Conservation (phyloP, 2,888 invertebrate species). For the Resseliella maxima region DNA sequence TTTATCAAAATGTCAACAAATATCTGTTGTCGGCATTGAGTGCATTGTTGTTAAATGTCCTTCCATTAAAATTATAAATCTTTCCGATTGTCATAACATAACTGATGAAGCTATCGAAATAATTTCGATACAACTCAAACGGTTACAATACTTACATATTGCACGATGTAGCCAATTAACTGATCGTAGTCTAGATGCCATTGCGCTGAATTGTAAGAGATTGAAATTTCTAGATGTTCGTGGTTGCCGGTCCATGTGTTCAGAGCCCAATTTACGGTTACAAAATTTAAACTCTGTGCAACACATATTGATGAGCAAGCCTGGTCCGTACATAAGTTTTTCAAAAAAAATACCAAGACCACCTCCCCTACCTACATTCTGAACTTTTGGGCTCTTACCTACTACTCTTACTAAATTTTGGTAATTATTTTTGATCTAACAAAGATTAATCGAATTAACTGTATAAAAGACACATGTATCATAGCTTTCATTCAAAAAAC, state of each 20-base stretch:
- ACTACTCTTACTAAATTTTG: too few relatives aligned
- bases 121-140: slow-evolving; percentile 67
- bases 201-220: slow-evolving; percentile 68
- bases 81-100: slow-evolving; percentile 76
- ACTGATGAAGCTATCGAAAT: slow-evolving; percentile 73
- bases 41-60: slow-evolving; percentile 75
- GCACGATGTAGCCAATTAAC: slow-evolving; percentile 71
- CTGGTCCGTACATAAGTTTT: slow-evolving; percentile 24
- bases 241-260: slow-evolving; percentile 66
- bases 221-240: slow-evolving; percentile 62
- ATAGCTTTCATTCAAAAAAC: too few relatives aligned
- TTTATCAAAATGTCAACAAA: slow-evolving; percentile 77
- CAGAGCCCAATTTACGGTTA: slow-evolving; percentile 65
- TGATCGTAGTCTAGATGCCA: slow-evolving; percentile 69
- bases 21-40: slow-evolving; percentile 75
- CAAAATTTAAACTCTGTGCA: slow-evolving; percentile 62
- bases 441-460: too few relatives aligned
- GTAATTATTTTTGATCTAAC: too few relatives aligned
- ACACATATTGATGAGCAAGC: slow-evolving; percentile 53
- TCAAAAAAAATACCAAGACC: slow-evolving; percentile 7
- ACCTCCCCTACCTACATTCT: slow-evolving; percentile 53
- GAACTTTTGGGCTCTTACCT: too few relatives aligned
- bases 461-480: too few relatives aligned
- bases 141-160: slow-evolving; percentile 64
- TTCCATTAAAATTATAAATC: slow-evolving; percentile 75